phyloP scores from a whole-genome alignment of 2,113 vertebrate genomes.

The Macaca mulatta region DNA sequence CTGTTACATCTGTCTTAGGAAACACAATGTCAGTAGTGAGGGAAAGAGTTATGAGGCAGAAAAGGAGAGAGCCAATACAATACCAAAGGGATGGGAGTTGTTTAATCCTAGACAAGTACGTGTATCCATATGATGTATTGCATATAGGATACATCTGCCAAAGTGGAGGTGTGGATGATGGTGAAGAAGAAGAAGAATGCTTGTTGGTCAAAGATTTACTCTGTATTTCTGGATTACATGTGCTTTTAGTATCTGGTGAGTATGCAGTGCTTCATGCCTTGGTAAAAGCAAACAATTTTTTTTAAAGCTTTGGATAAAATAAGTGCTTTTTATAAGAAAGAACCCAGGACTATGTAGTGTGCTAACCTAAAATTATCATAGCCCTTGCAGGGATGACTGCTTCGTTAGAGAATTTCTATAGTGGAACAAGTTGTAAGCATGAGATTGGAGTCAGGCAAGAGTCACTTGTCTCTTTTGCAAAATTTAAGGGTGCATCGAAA shows the following conservation, averaged over 20 bases:
- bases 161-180: too few relatives aligned
- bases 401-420: neutral
- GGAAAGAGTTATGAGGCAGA: neutral
- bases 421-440: neutral
- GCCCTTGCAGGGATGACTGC: neutral
- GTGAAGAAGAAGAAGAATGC: neutral
- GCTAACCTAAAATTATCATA: neutral
- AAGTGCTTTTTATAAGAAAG: neutral
- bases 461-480: neutral
- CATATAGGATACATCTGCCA: neutral
- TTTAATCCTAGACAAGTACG: neutral
- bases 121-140: neutral
- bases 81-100: neutral
- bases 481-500: neutral
- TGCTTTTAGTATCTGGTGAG: neutral
- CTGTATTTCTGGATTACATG: neutral
- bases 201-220: neutral
- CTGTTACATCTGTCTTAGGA: neutral
- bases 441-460: neutral
- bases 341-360: neutral
- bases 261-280: neutral
- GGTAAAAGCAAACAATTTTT: neutral
- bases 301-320: neutral
- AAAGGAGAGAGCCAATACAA: neutral
- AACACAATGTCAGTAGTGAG: neutral